Evolutionary conservation across 1,140 invertebrate species (phyloP).

Genomic region (Oreohelix idahoensis): DNA sequence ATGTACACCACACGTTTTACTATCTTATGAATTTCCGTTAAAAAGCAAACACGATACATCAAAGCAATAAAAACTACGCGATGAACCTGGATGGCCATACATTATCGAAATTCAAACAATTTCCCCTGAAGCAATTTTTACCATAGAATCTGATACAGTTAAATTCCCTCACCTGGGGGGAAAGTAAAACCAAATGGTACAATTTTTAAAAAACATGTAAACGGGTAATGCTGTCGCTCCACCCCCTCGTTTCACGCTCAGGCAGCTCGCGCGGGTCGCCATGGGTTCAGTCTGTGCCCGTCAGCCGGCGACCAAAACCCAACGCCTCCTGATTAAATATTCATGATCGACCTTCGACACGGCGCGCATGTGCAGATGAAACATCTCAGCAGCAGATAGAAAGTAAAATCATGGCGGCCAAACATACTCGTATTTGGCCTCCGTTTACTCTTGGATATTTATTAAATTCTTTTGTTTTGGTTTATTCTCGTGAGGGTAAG

Average conservation of each 20-base stretch:
- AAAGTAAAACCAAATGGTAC: too few species aligned
- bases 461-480: slow-evolving; percentile 25
- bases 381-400: neutral
- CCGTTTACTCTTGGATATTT: slow-evolving; percentile 32
- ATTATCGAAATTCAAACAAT: too few species aligned
- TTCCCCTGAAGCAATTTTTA: too few species aligned
- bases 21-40: too few species aligned
- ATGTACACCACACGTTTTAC: too few species aligned
- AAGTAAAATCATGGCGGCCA: slow-evolving; percentile 34
- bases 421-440: slow-evolving; percentile 22
- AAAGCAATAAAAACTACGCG: too few species aligned
- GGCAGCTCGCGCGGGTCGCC: neutral
- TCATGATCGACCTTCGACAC: slow-evolving; percentile 38
- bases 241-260: neutral
- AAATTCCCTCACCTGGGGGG: too few species aligned
- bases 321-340: slow-evolving; percentile 26
- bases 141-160: too few species aligned
- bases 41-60: too few species aligned
- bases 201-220: too few species aligned
- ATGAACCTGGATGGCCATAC: too few species aligned
- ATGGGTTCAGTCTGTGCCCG: neutral
- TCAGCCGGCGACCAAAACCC: slow-evolving; percentile 11
- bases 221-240: neutral
- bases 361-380: slow-evolving; percentile 38
- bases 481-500: slow-evolving; percentile 35